Conservation (phyloP, 2,888 invertebrate species). For the Eurytoma adleriae region DNA sequence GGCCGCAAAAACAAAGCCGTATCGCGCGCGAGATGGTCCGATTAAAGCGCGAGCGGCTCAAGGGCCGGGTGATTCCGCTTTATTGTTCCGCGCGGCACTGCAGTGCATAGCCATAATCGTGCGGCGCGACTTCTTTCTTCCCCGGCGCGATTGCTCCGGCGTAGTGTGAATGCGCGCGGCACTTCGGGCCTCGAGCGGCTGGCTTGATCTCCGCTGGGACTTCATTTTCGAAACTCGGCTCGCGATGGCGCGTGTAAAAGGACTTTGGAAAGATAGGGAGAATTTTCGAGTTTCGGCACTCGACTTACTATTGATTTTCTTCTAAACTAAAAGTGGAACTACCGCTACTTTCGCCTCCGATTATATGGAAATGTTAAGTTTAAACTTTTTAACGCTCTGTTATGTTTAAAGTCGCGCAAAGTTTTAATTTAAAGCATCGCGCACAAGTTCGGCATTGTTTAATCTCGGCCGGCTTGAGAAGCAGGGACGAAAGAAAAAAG, state of each 20-base stretch:
- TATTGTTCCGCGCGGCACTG: slow-evolving; percentile 69
- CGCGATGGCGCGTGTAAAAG: slow-evolving; percentile 37
- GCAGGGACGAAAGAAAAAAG: too few relatives aligned
- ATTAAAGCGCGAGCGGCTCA: slow-evolving; percentile 68
- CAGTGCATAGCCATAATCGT: slow-evolving; percentile 72
- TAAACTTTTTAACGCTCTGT: too few relatives aligned
- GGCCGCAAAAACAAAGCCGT: slow-evolving; percentile 17
- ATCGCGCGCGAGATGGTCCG: slow-evolving; percentile 65
- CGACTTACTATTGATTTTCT: slow-evolving; percentile 5
- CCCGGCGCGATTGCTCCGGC: slow-evolving; percentile 40
- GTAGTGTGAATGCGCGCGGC: not conserved
- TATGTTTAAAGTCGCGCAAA: too few relatives aligned
- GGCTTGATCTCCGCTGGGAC: not conserved
- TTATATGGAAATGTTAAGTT: too few relatives aligned
- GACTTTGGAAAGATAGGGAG: slow-evolving; percentile 7
- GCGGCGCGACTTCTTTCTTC: slow-evolving; percentile 54
- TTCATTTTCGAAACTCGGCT: slow-evolving; percentile 22
- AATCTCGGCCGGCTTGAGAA: too few relatives aligned
- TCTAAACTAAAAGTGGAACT: too few relatives aligned
- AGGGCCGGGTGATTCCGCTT: slow-evolving; percentile 71
- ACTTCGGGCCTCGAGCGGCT: not conserved
- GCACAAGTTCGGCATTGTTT: too few relatives aligned
- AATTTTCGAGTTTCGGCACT: not conserved
- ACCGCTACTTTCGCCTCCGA: too few relatives aligned
- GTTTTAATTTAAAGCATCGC: too few relatives aligned